These are phyloP conservation scores for Beaufortia kweichowensis DNA, from an alignment of 2,113 vertebrate genomes.

Conservation along the genomic window DNA sequence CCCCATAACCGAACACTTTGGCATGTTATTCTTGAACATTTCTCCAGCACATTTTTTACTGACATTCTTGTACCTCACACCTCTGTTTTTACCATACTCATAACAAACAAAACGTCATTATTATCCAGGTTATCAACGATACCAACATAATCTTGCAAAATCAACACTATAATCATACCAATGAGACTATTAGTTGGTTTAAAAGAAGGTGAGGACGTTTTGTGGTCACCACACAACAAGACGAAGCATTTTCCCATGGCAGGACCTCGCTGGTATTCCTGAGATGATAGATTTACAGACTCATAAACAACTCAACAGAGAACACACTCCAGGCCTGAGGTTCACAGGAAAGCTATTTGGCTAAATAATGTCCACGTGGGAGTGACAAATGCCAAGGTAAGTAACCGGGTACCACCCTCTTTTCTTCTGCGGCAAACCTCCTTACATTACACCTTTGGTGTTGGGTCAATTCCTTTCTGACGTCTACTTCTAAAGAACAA, in stretches of 20 bases:
- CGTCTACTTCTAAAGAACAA: not conserved
- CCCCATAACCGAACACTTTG: not conserved
- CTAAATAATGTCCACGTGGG: conserved; percentile 59
- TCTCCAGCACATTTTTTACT: not conserved
- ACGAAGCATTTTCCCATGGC: conserved; percentile 37
- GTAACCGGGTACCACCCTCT: conserved; percentile 46
- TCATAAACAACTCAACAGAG: conserved; percentile 61
- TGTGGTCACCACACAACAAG: conserved; percentile 13
- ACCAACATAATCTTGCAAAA: not conserved
- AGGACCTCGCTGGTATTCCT: conserved; percentile 55
- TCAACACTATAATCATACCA: not conserved
- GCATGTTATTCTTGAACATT: not conserved
- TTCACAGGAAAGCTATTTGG: conserved; percentile 41
- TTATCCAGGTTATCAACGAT: not conserved
- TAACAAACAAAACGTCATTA: not conserved
- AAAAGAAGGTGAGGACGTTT: conserved; percentile 7
- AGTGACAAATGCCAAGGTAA: conserved; percentile 53
- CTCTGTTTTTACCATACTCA: not conserved
- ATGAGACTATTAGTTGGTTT: not conserved
- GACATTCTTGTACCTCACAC: not conserved
- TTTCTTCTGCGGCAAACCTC: too few species aligned
- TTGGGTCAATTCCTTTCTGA: not conserved
- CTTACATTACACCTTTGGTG: not conserved
- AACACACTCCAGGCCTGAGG: conserved; percentile 46
- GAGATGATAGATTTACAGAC: conserved; percentile 67